Evolutionary conservation across 2,113 vertebrate genomes (phyloP).

Genomic region (Spilogale gracilis): DNA sequence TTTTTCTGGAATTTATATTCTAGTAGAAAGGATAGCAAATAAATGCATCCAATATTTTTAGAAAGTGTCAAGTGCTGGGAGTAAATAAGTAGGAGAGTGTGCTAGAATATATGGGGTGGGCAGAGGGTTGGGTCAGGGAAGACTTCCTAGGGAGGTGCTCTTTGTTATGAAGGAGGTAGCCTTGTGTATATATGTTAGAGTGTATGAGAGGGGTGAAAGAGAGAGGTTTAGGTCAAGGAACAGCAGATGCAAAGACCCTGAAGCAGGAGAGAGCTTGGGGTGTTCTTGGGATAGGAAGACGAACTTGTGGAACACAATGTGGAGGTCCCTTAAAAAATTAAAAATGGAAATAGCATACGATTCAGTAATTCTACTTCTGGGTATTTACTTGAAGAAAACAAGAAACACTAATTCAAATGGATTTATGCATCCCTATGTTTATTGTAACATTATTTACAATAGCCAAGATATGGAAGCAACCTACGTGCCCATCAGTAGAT

Average conservation of each 20-base stretch:
- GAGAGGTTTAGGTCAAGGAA: background rate
- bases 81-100: background rate
- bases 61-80: background rate
- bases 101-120: background rate
- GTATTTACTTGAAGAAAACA: background rate
- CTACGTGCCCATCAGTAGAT: background rate
- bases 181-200: background rate
- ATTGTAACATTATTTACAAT: background rate
- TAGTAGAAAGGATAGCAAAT: constrained; percentile 10
- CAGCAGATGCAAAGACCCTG: background rate
- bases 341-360: background rate
- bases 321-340: background rate
- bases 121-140: background rate
- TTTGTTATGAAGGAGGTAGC: background rate
- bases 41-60: constrained; percentile 7
- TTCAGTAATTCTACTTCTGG: background rate
- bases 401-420: background rate
- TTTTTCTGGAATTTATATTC: background rate
- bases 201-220: background rate
- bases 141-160: background rate
- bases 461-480: background rate
- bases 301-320: background rate
- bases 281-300: background rate
- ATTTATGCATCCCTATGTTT: background rate
- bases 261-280: background rate